phyloP scores from a whole-genome alignment of 2,797 vertebrate genomes.

The Sebastes dallii region DNA sequence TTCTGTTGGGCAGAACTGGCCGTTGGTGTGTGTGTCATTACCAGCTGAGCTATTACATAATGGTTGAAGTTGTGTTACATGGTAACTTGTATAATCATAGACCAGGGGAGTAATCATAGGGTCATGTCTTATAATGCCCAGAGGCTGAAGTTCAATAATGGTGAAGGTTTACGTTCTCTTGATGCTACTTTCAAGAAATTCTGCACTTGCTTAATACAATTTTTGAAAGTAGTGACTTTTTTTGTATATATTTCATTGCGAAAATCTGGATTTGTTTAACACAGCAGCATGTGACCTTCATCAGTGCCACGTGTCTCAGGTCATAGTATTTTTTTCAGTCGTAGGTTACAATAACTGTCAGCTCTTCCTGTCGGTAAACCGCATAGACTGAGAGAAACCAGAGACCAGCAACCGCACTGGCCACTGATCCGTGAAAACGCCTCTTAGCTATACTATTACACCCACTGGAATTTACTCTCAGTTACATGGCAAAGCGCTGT shows the following conservation, averaged over 20 bases:
- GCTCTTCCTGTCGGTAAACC: conserved; percentile 49
- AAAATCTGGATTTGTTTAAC: conserved; percentile 9
- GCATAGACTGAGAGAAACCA: conserved; percentile 43
- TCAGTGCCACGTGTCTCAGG: conserved; percentile 9
- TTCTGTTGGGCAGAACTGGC: background rate
- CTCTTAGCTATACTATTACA: conserved; percentile 46
- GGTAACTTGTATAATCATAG: background rate
- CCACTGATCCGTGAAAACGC: conserved; percentile 47
- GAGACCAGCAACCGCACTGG: conserved; percentile 28
- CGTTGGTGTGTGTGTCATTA: background rate
- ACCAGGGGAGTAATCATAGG: background rate
- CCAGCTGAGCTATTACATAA: background rate
- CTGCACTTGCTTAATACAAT: background rate
- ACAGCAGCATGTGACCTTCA: conserved; percentile 29
- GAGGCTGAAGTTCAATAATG: background rate
- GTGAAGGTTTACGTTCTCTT: background rate
- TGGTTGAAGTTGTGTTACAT: background rate
- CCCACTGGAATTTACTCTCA: conserved; percentile 44
- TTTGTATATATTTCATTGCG: background rate
- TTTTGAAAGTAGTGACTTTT: background rate
- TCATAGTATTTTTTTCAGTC: conserved; percentile 6
- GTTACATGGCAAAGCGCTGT: conserved; percentile 26
- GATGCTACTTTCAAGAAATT: background rate
- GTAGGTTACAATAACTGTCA: conserved; percentile 35
- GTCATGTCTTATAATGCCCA: background rate